Conservation (phyloP, 2,113 vertebrate species). For the Glareola pratincola region DNA sequence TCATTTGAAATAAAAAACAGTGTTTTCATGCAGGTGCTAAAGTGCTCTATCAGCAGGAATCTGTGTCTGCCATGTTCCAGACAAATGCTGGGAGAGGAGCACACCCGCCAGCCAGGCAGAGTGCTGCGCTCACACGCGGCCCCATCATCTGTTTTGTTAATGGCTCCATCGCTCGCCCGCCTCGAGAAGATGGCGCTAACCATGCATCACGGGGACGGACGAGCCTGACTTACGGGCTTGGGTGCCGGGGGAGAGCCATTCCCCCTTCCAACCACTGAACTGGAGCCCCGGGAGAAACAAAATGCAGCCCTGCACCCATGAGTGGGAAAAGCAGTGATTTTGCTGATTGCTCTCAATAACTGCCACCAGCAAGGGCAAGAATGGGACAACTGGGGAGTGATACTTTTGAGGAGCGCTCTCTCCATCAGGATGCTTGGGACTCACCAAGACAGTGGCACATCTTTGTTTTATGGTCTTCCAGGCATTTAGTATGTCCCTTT, state of each 20-base stretch:
- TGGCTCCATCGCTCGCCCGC: background rate
- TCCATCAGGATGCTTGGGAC: fast-evolving
- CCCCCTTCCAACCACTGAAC: background rate
- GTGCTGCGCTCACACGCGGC: fast-evolving
- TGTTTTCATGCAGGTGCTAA: background rate
- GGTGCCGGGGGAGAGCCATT: background rate
- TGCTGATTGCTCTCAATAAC: background rate
- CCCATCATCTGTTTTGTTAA: slow-evolving; percentile 1
- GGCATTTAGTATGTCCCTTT: background rate
- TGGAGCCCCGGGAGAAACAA: background rate
- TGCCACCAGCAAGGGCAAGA: background rate
- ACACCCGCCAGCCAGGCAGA: background rate
- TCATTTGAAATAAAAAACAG: background rate
- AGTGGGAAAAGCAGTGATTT: background rate
- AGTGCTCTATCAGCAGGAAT: slow-evolving; percentile 18
- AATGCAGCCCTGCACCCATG: background rate
- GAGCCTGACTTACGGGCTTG: background rate
- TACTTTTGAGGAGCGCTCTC: background rate
- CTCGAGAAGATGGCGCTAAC: background rate
- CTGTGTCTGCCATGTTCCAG: slow-evolving; percentile 26
- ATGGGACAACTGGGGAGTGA: background rate
- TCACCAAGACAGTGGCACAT: background rate
- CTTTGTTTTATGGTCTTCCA: background rate
- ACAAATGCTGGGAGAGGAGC: background rate
- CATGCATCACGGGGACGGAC: background rate